Percentiles rank a stretch among this genome's conserved stretches.
These are phyloP conservation scores for Philypnodon macrostomus DNA, from an alignment of 2,797 vertebrate genomes.

Conservation along the genomic window DNA sequence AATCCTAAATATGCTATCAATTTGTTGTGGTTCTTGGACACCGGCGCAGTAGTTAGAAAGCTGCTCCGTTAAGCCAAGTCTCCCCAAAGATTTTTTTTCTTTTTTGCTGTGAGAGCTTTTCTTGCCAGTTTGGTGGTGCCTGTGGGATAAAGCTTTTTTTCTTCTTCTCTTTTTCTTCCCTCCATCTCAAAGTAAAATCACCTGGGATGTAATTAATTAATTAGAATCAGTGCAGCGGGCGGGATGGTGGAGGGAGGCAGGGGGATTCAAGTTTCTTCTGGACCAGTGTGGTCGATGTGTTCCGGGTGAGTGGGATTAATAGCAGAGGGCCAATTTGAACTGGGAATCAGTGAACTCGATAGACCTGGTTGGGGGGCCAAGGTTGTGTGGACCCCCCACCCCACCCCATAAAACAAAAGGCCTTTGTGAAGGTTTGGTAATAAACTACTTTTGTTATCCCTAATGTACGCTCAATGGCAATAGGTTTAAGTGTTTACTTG, in stretches of 20 bases:
- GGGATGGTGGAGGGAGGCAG: slow-evolving; percentile 30
- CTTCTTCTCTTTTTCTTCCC: slow-evolving; percentile 59
- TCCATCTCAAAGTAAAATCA: slow-evolving; percentile 78
- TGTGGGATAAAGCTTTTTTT: slow-evolving; percentile 55
- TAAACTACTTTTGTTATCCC: slow-evolving; percentile 44
- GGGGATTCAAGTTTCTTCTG: slow-evolving; percentile 65
- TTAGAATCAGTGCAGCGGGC: slow-evolving; percentile 69
- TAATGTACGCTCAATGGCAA: too few relatives aligned
- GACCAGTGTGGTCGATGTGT: slow-evolving; percentile 71
- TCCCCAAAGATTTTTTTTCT: slow-evolving; percentile 53
- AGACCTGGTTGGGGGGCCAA: slow-evolving; percentile 41
- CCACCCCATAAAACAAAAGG: slow-evolving; percentile 69
- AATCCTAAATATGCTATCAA: slow-evolving; percentile 65
- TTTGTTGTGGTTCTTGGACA: slow-evolving; percentile 63
- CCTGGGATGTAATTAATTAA: slow-evolving; percentile 84
- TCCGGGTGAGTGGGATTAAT: slow-evolving; percentile 83
- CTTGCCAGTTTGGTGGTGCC: slow-evolving; percentile 73
- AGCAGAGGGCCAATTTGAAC: slow-evolving; percentile 75
- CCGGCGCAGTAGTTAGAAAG: slow-evolving; percentile 57
- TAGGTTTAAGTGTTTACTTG: too few relatives aligned
- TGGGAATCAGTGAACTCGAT: slow-evolving; percentile 76
- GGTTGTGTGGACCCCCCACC: slow-evolving; percentile 58
- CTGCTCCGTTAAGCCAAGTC: slow-evolving; percentile 50
- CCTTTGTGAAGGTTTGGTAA: slow-evolving; percentile 55
- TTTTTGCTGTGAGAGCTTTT: slow-evolving; percentile 52